These are phyloP conservation scores for Solenopsis fugax DNA, from an alignment of 1,140 invertebrate species.

Conservation along the genomic window DNA sequence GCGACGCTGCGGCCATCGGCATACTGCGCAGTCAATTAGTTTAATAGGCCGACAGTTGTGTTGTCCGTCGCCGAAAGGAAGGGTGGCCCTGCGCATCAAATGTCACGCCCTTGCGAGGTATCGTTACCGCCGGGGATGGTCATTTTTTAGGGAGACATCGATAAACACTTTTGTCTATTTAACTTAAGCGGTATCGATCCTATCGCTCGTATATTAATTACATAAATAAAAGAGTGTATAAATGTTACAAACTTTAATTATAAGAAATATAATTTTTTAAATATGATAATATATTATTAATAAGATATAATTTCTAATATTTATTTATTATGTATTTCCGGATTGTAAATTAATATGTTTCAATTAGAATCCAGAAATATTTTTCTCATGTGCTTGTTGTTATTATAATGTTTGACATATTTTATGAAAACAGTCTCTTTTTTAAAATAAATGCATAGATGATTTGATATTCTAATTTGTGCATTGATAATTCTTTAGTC, in stretches of 20 bases:
- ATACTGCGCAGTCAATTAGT: constrained; percentile 86
- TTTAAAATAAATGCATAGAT: not conserved
- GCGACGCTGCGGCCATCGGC: constrained; percentile 73
- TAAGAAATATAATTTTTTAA: constrained; percentile 9
- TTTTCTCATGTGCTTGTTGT: not conserved
- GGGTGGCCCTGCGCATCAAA: constrained; percentile 44
- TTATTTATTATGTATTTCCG: too few relatives aligned
- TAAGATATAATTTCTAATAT: too few relatives aligned
- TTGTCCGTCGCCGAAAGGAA: constrained; percentile 76
- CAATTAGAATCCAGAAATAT: not conserved
- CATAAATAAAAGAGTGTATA: not conserved
- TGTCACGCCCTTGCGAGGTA: constrained; percentile 54
- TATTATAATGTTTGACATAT: not conserved
- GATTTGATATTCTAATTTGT: not conserved
- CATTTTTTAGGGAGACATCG: constrained; percentile 39
- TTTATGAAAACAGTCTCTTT: not conserved
- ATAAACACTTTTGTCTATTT: constrained; percentile 34
- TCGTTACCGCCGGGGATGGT: constrained; percentile 57
- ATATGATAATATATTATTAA: not conserved
- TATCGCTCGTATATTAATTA: not conserved
- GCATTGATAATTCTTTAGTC: not conserved
- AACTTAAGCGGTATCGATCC: not conserved
- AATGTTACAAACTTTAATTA: not conserved
- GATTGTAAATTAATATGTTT: not conserved
- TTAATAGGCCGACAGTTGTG: constrained; percentile 86